Percentiles rank a stretch among this genome's conserved stretches.
These are phyloP conservation scores for Nebria salina DNA, from an alignment of 2,888 invertebrate genomes.

Conservation along the genomic window DNA sequence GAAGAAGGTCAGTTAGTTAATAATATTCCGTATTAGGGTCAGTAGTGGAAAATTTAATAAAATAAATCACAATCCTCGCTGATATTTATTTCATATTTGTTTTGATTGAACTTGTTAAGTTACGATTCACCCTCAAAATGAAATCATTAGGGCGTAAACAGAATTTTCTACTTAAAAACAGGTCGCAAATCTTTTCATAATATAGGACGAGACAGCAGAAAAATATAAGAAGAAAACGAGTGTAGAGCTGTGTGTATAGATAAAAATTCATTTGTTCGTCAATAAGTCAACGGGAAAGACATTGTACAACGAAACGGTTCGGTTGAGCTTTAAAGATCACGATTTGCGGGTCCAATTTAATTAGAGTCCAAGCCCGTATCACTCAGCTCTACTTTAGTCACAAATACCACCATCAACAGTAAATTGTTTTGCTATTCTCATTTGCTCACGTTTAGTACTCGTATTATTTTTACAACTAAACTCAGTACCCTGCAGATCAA, in stretches of 20 bases:
- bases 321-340: slow-evolving; percentile 48
- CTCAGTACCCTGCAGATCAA: too few species aligned
- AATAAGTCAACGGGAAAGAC: slow-evolving; percentile 47
- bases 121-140: background rate
- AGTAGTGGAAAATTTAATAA: too few species aligned
- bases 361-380: slow-evolving; percentile 45
- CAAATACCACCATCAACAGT: background rate
- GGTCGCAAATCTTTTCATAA: background rate
- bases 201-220: background rate
- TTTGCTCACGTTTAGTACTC: background rate
- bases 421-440: background rate
- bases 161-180: background rate
- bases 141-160: background rate
- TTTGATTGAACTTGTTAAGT: background rate
- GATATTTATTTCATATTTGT: too few species aligned
- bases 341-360: slow-evolving; percentile 50
- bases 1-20: too few species aligned
- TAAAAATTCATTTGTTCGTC: slow-evolving; percentile 44
- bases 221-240: background rate
- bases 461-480: too few species aligned
- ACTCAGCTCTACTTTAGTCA: slow-evolving; percentile 11
- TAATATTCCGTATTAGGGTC: too few species aligned
- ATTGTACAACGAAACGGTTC: slow-evolving; percentile 2
- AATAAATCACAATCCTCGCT: too few species aligned
- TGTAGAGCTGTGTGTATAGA: slow-evolving; percentile 11